A percentile compares a stretch with the other conserved stretches of the same genome.
Conservation (phyloP, 1,140 invertebrate species). For the Drosophila sp. region DNA sequence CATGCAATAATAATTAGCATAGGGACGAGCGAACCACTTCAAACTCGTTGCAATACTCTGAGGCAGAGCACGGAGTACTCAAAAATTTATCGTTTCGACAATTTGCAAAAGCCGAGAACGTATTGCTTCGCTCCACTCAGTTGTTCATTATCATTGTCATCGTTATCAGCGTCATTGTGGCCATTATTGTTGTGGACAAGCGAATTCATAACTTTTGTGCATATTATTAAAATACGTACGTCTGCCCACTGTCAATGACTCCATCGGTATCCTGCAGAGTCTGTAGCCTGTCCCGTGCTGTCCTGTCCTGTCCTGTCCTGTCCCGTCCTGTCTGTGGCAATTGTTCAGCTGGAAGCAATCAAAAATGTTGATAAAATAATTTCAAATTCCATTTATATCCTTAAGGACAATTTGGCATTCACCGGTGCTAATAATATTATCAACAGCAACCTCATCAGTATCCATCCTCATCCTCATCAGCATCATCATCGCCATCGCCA, state of each 20-base stretch:
- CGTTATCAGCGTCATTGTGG: background rate
- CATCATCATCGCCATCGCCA: background rate
- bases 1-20: constrained; percentile 79
- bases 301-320: background rate
- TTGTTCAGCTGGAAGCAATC: constrained; percentile 81
- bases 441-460: constrained; percentile 54
- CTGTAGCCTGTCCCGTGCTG: too few species aligned
- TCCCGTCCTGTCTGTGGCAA: constrained; percentile 38
- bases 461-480: background rate
- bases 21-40: constrained; percentile 28
- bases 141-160: constrained; percentile 14
- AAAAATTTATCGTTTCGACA: constrained; percentile 71
- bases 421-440: constrained; percentile 81
- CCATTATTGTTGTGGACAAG: constrained; percentile 37
- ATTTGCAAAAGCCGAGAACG: constrained; percentile 46
- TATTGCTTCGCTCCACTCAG: constrained; percentile 55
- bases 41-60: constrained; percentile 32
- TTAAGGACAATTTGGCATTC: constrained; percentile 83
- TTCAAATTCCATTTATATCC: constrained; percentile 82
- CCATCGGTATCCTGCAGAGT: constrained; percentile 48
- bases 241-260: constrained; percentile 62
- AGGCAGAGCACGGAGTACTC: constrained; percentile 25
- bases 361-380: constrained; percentile 84
- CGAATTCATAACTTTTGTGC: constrained; percentile 80
- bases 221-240: constrained; percentile 67